Evolutionary conservation across 2,113 vertebrate genomes (phyloP).

Genomic region (Zosterops hypoxanthus): DNA sequence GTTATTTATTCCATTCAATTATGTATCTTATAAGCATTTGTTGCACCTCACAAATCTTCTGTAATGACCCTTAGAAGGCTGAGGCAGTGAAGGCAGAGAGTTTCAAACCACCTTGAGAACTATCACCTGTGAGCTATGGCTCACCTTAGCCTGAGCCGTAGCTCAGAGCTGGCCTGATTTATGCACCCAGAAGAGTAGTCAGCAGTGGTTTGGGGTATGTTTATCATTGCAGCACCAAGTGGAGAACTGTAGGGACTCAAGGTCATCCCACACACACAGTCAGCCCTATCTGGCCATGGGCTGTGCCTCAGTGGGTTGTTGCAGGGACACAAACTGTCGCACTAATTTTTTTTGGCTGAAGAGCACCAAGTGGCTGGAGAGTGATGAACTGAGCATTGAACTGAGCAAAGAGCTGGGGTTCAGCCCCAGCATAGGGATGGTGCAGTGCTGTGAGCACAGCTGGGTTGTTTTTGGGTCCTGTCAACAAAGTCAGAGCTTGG

Average conservation of each 20-base stretch:
- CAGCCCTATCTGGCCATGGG: accelerated
- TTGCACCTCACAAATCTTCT: background rate
- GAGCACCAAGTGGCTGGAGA: background rate
- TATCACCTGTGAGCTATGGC: background rate
- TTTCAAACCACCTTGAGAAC: background rate
- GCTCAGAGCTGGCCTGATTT: background rate
- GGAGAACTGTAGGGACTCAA: accelerated
- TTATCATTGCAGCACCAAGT: background rate
- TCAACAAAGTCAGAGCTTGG: background rate
- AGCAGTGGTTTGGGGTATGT: background rate
- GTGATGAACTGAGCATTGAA: background rate
- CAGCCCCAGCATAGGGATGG: background rate
- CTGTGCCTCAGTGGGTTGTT: background rate
- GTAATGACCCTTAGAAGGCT: background rate
- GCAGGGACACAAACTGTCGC: background rate
- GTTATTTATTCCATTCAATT: background rate
- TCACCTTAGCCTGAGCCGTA: background rate
- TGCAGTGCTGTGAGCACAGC: background rate
- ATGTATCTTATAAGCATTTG: background rate
- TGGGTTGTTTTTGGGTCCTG: background rate
- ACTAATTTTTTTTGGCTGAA: background rate
- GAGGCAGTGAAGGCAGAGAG: background rate
- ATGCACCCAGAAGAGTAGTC: background rate
- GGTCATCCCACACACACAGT: background rate
- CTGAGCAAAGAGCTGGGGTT: background rate